Evolutionary conservation across 2,888 invertebrate species (phyloP).

Genomic region (Cancer borealis): DNA sequence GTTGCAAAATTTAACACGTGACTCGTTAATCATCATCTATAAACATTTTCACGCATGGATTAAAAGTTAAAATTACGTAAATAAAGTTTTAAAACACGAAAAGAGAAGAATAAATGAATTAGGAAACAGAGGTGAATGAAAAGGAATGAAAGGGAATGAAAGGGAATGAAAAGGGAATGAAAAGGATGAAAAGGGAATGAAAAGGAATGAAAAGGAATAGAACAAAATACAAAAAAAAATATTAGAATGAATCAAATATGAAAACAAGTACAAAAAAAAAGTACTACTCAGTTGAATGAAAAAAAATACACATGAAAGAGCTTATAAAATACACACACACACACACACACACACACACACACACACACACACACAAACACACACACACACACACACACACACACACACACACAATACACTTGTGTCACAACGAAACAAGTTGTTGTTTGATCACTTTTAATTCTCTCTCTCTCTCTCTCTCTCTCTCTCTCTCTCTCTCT

Average conservation of each 20-base stretch:
- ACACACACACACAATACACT: slow-evolving; percentile 22
- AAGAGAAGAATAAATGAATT: too few species aligned
- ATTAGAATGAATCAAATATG: too few species aligned
- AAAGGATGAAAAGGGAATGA: background rate
- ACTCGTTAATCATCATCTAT: too few species aligned
- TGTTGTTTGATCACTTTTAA: background rate
- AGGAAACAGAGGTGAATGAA: background rate
- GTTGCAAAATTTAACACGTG: too few species aligned
- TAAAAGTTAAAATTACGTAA: too few species aligned
- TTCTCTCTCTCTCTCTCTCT: slow-evolving; percentile 23
- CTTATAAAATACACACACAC: too few species aligned
- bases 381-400: slow-evolving; percentile 53
- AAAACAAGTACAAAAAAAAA: too few species aligned
- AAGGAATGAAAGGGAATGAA: background rate
- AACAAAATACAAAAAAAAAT: background rate
- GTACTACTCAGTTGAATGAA: too few species aligned
- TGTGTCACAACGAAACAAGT: background rate
- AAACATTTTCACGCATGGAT: too few species aligned
- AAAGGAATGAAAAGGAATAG: background rate
- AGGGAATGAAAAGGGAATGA: background rate
- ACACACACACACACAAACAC: slow-evolving; percentile 43
- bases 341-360: background rate
- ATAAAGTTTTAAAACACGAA: too few species aligned
- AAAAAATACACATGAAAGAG: too few species aligned
- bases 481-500: background rate